These are phyloP conservation scores for Bergia sp. DNA, from an alignment of 92 coral and sea anemone species.

Conservation along the genomic window DNA sequence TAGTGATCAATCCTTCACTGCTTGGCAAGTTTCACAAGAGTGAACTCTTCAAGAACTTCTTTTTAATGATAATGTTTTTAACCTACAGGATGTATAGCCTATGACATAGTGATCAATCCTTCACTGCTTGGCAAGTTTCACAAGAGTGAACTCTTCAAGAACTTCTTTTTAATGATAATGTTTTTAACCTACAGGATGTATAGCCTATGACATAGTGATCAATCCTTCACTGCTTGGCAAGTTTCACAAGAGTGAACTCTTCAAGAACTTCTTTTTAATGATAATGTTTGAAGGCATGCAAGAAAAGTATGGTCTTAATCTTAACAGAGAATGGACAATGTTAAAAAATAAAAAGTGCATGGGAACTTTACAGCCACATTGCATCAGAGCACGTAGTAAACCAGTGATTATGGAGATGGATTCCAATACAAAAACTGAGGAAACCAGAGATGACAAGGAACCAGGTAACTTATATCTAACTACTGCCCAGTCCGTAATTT, in stretches of 20 bases:
- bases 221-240: constrained; percentile 74
- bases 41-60: constrained; percentile 83
- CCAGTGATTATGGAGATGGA: constrained; percentile 96
- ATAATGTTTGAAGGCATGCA: constrained; percentile 96
- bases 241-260: constrained; percentile 76
- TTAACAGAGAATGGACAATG: constrained; percentile 81
- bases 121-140: constrained; percentile 70
- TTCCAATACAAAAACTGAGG: not conserved
- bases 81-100: constrained; percentile 84
- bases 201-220: constrained; percentile 89
- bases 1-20: constrained; percentile 78
- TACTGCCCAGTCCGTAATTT: too few relatives aligned
- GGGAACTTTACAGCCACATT: constrained; percentile 79
- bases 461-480: not conserved
- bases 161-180: constrained; percentile 87
- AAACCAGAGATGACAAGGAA: constrained; percentile 25
- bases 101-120: constrained; percentile 88
- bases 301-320: constrained; percentile 76
- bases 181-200: constrained; percentile 77
- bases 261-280: constrained; percentile 85
- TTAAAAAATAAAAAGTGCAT: constrained; percentile 84
- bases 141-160: constrained; percentile 78
- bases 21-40: constrained; percentile 74
- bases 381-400: constrained; percentile 79
- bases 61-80: constrained; percentile 79